A percentile compares a stretch with the other conserved stretches of the same genome.
Conservation (phyloP, 2,888 invertebrate species). For the Osmoderma eremita region DNA sequence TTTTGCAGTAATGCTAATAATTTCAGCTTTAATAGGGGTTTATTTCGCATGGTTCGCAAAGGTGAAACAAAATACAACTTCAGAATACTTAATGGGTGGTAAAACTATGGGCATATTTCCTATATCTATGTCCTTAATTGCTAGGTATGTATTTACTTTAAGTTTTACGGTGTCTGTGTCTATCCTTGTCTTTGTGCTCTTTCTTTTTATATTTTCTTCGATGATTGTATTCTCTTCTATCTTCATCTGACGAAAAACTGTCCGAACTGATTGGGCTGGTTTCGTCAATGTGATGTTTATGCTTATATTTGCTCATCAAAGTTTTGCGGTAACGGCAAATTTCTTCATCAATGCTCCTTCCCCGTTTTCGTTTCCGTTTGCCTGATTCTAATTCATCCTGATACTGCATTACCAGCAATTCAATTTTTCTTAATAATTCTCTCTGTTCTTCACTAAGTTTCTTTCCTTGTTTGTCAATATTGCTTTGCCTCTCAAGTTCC, state of each 20-base stretch:
- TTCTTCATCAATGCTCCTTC: slow-evolving; percentile 77
- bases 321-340: slow-evolving; percentile 86
- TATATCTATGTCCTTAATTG: slow-evolving; percentile 80
- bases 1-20: slow-evolving; percentile 72
- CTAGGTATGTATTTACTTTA: slow-evolving; percentile 68
- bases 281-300: slow-evolving; percentile 55
- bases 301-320: slow-evolving; percentile 69
- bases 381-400: slow-evolving; percentile 92
- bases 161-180: slow-evolving; percentile 32
- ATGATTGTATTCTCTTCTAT: slow-evolving; percentile 36
- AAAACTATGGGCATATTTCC: slow-evolving; percentile 83
- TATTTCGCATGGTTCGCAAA: slow-evolving; percentile 77
- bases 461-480: slow-evolving; percentile 63
- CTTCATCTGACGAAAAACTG: slow-evolving; percentile 46
- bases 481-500: slow-evolving; percentile 50
- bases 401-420: slow-evolving; percentile 90
- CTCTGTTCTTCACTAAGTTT: slow-evolving; percentile 62
- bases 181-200: slow-evolving; percentile 41
- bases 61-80: slow-evolving; percentile 75
- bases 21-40: slow-evolving; percentile 75
- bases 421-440: slow-evolving; percentile 79
- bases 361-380: slow-evolving; percentile 71
- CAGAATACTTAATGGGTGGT: slow-evolving; percentile 79
- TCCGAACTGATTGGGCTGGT: slow-evolving; percentile 45
- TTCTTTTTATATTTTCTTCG: slow-evolving; percentile 38